A percentile compares a stretch with the other conserved stretches of the same genome.
These are phyloP conservation scores for Chelonus formosanus DNA, from an alignment of 2,888 invertebrate genomes.

Conservation along the genomic window DNA sequence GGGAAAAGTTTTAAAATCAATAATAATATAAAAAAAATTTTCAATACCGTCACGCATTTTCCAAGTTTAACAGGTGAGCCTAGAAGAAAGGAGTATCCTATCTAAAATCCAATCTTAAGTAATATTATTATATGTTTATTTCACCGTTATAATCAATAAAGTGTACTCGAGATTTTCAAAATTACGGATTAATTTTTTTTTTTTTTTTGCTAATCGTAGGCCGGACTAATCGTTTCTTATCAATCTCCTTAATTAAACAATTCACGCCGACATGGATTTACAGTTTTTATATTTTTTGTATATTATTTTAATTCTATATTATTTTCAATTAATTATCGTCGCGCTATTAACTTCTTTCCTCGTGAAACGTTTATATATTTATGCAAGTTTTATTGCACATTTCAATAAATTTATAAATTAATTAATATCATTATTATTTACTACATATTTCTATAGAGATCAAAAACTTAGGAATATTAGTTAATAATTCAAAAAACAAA, in stretches of 20 bases:
- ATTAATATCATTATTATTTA: slow-evolving; percentile 7
- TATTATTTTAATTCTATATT: slow-evolving; percentile 11
- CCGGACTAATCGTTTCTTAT: slow-evolving; percentile 58
- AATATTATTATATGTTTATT: slow-evolving; percentile 22
- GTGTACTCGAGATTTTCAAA: slow-evolving; percentile 36
- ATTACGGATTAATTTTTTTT: slow-evolving; percentile 44
- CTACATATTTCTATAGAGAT: slow-evolving; percentile 10
- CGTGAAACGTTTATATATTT: neutral
- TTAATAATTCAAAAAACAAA: slow-evolving; percentile 13
- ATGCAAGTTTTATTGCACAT: neutral
- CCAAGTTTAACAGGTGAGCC: slow-evolving; percentile 17
- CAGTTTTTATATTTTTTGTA: slow-evolving; percentile 20
- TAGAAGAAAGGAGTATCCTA: slow-evolving; percentile 24
- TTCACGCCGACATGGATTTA: slow-evolving; percentile 32
- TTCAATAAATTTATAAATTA: neutral
- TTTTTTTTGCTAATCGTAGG: slow-evolving; percentile 58
- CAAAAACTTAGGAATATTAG: slow-evolving; percentile 9
- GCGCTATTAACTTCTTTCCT: neutral
- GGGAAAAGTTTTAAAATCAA: too few species aligned
- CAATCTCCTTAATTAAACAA: slow-evolving; percentile 41
- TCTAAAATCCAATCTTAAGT: slow-evolving; percentile 18
- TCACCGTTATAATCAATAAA: slow-evolving; percentile 36
- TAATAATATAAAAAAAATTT: too few species aligned
- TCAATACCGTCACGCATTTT: neutral
- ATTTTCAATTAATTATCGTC: slow-evolving; percentile 6